These are phyloP conservation scores for Cephus sareptanus DNA, from an alignment of 2,888 invertebrate genomes.

Conservation along the genomic window DNA sequence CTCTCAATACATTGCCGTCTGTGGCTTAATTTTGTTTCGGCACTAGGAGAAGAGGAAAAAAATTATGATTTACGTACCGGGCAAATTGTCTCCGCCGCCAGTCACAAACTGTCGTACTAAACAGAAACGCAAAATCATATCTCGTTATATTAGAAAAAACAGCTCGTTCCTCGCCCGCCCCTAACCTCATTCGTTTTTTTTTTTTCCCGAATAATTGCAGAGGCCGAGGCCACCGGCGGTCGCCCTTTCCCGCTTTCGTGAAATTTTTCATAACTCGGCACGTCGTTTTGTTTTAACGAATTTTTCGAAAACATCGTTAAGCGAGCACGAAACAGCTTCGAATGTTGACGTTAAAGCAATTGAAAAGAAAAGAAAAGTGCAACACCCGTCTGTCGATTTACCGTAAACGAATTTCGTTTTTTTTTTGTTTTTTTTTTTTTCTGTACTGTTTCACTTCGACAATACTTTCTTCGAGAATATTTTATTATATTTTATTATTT, in stretches of 20 bases:
- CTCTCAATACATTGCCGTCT: not conserved
- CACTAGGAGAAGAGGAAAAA: conserved; percentile 56
- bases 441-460: not conserved
- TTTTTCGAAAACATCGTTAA: not conserved
- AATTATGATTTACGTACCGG: conserved; percentile 68
- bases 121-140: conserved; percentile 66
- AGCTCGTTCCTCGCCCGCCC: conserved; percentile 40
- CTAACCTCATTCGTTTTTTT: conserved; percentile 31
- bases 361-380: not conserved
- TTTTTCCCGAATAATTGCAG: conserved; percentile 3
- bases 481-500: too few relatives aligned
- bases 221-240: too few relatives aligned
- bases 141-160: conserved; percentile 55
- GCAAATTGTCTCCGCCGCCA: conserved; percentile 69
- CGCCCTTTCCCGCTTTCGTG: too few relatives aligned
- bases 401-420: not conserved
- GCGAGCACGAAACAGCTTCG: not conserved
- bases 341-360: not conserved
- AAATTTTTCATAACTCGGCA: not conserved
- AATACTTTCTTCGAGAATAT: not conserved
- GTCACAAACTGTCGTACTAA: conserved; percentile 68
- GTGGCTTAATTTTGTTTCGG: not conserved
- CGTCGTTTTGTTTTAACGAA: not conserved
- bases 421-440: not conserved
- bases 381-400: not conserved